Evolutionary conservation across 2,888 invertebrate genomes (phyloP).

Genomic region (Tachystola acroxantha): DNA sequence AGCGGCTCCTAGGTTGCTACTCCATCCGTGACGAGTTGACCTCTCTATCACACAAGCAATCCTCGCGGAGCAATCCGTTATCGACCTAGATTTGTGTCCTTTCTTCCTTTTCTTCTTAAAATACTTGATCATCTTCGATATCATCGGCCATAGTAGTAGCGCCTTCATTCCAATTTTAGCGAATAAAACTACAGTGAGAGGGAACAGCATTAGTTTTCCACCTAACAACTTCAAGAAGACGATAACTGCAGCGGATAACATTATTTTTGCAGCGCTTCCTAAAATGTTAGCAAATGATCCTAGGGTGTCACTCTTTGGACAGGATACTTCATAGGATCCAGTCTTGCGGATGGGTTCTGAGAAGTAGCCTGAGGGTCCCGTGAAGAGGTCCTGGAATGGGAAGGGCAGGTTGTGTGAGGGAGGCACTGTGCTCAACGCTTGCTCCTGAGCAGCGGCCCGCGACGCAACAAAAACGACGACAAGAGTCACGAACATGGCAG

Average conservation of each 20-base stretch:
- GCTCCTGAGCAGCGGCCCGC: conserved; percentile 48
- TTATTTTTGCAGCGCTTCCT: conserved; percentile 66
- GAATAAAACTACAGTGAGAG: conserved; percentile 50
- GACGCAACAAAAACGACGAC: conserved; percentile 49
- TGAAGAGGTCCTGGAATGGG: conserved; percentile 60
- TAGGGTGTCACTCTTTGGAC: conserved; percentile 55
- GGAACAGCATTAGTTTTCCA: conserved; percentile 60
- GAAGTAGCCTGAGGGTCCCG: conserved; percentile 55
- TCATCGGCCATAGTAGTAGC: conserved; percentile 63
- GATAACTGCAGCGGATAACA: conserved; percentile 62
- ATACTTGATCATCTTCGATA: conserved; percentile 63
- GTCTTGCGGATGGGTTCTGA: conserved; percentile 55
- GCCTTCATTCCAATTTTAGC: conserved; percentile 65
- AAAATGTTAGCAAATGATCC: conserved; percentile 60
- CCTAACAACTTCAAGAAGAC: conserved; percentile 56
- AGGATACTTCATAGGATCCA: conserved; percentile 34
- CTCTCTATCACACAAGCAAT: conserved; percentile 60
- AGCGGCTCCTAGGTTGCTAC: conserved; percentile 58
- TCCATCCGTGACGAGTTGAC: conserved; percentile 46
- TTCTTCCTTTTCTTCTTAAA: conserved; percentile 66
- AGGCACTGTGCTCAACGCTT: conserved; percentile 44
- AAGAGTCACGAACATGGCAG: conserved; percentile 55
- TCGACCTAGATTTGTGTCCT: conserved; percentile 49
- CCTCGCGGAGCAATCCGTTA: conserved; percentile 59
- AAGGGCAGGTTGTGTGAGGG: conserved; percentile 37